Conservation (phyloP, 1,140 invertebrate genomes). For the Rhyacophila brunnea region DNA sequence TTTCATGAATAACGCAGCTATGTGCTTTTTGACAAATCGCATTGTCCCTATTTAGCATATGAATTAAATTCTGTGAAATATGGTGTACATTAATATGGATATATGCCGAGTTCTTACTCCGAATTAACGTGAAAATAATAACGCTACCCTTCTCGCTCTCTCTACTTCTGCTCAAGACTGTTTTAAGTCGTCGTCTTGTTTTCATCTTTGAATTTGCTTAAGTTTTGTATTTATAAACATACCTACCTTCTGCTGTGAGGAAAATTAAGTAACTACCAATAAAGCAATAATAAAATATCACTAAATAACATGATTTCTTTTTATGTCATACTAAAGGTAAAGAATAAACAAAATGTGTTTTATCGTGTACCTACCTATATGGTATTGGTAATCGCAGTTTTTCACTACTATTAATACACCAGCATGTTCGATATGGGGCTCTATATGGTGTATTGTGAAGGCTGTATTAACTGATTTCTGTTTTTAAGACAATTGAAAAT, state of each 20-base stretch:
- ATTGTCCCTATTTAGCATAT: constrained; percentile 35
- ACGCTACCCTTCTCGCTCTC: constrained; percentile 15
- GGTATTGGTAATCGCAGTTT: too few relatives aligned
- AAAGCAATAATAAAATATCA: too few relatives aligned
- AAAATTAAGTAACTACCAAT: constrained; percentile 1
- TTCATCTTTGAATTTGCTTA: constrained; percentile 31
- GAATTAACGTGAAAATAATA: constrained; percentile 37
- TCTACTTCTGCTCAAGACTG: not conserved
- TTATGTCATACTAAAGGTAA: too few relatives aligned
- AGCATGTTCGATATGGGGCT: too few relatives aligned
- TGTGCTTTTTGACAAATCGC: constrained; percentile 33
- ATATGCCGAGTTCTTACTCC: constrained; percentile 34
- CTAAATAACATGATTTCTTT: too few relatives aligned
- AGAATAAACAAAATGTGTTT: too few relatives aligned
- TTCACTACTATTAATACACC: too few relatives aligned
- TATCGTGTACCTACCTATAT: too few relatives aligned
- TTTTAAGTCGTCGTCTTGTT: constrained; percentile 10
- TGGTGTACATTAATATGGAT: constrained; percentile 37
- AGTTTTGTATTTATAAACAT: constrained; percentile 31
- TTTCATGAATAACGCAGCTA: constrained; percentile 9
- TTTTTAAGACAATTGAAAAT: too few relatives aligned
- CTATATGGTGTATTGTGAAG: too few relatives aligned
- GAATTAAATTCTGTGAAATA: constrained; percentile 36
- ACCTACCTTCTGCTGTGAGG: constrained; percentile 29
- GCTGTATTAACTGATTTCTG: too few relatives aligned